Evolutionary conservation across 2,113 vertebrate genomes (phyloP).

Genomic region (Bolborhynchus lineola): DNA sequence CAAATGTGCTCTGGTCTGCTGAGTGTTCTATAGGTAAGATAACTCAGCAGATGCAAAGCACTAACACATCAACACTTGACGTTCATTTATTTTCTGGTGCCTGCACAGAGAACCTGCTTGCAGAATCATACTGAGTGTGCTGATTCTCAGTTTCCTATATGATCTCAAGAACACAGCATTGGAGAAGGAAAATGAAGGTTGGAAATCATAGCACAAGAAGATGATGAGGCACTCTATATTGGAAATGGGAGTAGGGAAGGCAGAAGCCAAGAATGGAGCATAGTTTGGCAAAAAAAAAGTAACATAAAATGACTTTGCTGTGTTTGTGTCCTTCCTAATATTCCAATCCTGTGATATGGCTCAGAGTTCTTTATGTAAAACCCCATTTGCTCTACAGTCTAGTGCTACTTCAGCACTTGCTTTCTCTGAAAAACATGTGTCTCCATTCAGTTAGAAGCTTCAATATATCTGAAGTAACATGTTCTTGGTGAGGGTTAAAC

Average conservation of each 20-base stretch:
- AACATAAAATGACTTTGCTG: background rate
- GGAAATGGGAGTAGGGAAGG: background rate
- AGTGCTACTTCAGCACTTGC: background rate
- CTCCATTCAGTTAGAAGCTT: background rate
- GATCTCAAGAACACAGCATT: background rate
- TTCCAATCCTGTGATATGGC: rapidly evolving
- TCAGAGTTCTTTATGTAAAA: background rate
- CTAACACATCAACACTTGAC: background rate
- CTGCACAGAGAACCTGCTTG: background rate
- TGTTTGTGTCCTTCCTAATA: background rate
- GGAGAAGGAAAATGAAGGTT: background rate
- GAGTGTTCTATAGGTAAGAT: background rate
- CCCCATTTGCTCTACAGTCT: background rate
- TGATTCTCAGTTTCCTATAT: background rate
- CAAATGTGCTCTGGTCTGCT: background rate
- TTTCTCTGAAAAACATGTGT: background rate
- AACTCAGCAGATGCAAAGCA: background rate
- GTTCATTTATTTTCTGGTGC: background rate
- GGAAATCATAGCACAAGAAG: background rate
- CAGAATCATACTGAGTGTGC: background rate
- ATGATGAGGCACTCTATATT: background rate
- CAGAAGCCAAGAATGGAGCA: background rate
- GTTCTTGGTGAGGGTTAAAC: background rate
- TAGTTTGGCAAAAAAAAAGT: background rate
- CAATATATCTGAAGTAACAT: rapidly evolving